These are phyloP conservation scores for Porites lobata DNA, from an alignment of 92 coral and sea anemone genomes.

Conservation along the genomic window DNA sequence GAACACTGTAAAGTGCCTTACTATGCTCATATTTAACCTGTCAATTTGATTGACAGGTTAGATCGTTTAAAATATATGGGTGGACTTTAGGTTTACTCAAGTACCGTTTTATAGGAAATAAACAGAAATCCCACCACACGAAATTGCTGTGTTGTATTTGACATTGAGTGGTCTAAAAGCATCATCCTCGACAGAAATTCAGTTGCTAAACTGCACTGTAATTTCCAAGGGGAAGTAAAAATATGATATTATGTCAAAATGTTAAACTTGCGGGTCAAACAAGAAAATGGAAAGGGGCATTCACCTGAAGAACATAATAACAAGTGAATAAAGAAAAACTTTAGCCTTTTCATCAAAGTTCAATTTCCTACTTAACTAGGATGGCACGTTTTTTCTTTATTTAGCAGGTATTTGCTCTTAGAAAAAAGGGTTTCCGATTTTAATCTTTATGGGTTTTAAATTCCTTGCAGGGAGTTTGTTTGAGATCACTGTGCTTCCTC, in stretches of 20 bases:
- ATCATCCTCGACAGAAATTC: constrained; percentile 11
- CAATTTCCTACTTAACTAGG: constrained; percentile 23
- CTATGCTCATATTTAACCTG: constrained; percentile 40
- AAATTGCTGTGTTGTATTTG: constrained; percentile 29
- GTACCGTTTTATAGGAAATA: constrained; percentile 57
- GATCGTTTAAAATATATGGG: constrained; percentile 26
- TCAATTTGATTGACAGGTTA: constrained; percentile 34
- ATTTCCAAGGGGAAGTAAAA: neutral
- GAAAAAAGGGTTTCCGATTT: neutral
- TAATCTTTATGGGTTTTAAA: neutral
- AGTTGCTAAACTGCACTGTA: neutral
- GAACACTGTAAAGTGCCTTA: constrained; percentile 18
- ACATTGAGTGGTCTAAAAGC: constrained; percentile 6
- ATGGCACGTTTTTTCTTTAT: neutral
- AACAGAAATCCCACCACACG: constrained; percentile 21
- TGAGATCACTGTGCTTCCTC: too few relatives aligned
- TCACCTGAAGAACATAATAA: constrained; percentile 39
- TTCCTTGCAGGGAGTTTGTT: neutral
- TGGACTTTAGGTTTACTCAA: constrained; percentile 39
- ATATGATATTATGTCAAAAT: constrained; percentile 17
- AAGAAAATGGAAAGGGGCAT: constrained; percentile 23
- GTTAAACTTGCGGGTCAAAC: neutral
- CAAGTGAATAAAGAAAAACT: constrained; percentile 8
- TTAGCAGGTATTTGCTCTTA: neutral
- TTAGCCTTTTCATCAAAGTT: neutral